phyloP scores from a whole-genome alignment of 2,797 vertebrate genomes.

The Saxicola maurus region DNA sequence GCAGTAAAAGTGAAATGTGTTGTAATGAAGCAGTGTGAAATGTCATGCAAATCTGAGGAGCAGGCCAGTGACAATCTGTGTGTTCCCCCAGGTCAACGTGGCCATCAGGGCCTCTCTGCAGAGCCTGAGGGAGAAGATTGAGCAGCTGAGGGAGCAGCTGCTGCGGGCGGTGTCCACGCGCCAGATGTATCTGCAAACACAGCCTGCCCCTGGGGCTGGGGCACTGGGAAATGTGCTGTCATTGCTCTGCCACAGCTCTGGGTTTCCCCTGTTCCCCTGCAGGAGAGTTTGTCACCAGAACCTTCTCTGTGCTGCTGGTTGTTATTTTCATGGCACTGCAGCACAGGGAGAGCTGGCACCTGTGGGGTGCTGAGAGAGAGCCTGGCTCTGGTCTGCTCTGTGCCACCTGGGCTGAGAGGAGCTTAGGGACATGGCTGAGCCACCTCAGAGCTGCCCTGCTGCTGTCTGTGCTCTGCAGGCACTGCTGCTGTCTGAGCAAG shows the following conservation, averaged over 20 bases:
- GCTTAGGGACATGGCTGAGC: rapidly evolving
- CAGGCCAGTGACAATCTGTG: background rate
- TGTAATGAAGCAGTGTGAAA: background rate
- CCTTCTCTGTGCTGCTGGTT: background rate
- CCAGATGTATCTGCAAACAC: conserved; percentile 83
- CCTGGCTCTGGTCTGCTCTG: background rate
- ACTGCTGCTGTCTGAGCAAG: background rate
- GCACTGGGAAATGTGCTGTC: background rate
- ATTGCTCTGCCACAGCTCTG: background rate
- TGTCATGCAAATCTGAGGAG: rapidly evolving
- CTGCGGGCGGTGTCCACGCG: conserved; percentile 81
- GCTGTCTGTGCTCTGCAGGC: background rate
- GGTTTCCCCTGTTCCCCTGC: rapidly evolving
- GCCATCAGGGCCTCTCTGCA: conserved; percentile 83
- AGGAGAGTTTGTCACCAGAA: background rate
- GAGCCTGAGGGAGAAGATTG: conserved; percentile 86
- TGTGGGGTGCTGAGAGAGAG: background rate
- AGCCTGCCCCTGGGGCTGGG: background rate
- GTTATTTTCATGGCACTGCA: rapidly evolving
- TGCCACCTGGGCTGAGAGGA: background rate
- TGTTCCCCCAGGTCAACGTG: background rate
- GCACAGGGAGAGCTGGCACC: rapidly evolving
- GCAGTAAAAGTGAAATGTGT: background rate
- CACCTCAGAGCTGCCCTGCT: background rate
- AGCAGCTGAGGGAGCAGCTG: conserved; percentile 85